Conservation (phyloP, 2,113 vertebrate genomes). For the Oncorhynchus masou region DNA sequence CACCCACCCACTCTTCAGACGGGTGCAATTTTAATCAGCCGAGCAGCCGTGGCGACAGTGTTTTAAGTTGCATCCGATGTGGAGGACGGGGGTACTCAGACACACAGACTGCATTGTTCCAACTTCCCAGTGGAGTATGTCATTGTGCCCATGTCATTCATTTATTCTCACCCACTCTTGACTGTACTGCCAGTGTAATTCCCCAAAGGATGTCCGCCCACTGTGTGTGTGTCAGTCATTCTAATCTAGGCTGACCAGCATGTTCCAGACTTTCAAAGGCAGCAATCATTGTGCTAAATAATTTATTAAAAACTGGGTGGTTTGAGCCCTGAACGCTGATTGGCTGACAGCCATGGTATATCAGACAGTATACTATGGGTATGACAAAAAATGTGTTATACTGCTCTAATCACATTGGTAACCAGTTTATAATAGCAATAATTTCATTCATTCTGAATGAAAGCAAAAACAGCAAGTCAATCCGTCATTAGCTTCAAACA, state of each 20-base stretch:
- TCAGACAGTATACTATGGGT: too few species aligned
- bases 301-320: background rate
- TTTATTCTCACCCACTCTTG: background rate
- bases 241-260: slow-evolving; percentile 3
- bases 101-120: slow-evolving; percentile 57
- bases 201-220: background rate
- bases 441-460: too few species aligned
- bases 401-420: too few species aligned
- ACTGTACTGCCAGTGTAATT: slow-evolving; percentile 5
- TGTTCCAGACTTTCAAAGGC: slow-evolving; percentile 8
- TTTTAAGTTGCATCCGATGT: slow-evolving; percentile 63
- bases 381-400: too few species aligned
- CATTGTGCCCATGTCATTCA: background rate
- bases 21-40: slow-evolving; percentile 61
- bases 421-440: too few species aligned
- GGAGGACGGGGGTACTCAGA: slow-evolving; percentile 42
- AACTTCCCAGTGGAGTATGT: slow-evolving; percentile 16
- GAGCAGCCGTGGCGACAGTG: slow-evolving; percentile 42
- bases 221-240: slow-evolving; percentile 21
- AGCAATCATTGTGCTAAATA: slow-evolving; percentile 31
- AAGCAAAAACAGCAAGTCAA: too few species aligned
- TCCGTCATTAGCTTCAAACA: too few species aligned
- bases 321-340: too few species aligned
- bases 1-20: background rate
- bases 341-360: too few species aligned